phyloP scores from a whole-genome alignment of 2,888 invertebrate species.

The Scaptomyza parva region DNA sequence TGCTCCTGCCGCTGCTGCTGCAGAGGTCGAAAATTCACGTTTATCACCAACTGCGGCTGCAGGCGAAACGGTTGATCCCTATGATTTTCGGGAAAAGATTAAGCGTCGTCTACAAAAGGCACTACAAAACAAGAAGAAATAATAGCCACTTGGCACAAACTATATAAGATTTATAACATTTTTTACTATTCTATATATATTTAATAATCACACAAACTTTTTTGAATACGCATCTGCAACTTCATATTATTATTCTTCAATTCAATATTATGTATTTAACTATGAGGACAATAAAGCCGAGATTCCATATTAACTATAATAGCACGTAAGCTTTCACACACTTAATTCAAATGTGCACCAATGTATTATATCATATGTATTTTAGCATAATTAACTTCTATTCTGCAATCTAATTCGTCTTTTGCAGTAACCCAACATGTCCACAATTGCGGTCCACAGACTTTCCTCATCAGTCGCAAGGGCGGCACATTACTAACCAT shows the following conservation, averaged over 20 bases:
- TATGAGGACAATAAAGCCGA: constrained; percentile 58
- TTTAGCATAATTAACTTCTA: neutral
- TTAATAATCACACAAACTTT: constrained; percentile 28
- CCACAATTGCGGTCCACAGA: constrained; percentile 82
- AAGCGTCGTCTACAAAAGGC: constrained; percentile 83
- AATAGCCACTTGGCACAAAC: constrained; percentile 31
- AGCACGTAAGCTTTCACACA: constrained; percentile 49
- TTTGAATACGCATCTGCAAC: constrained; percentile 18
- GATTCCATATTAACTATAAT: constrained; percentile 37
- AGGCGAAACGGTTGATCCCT: constrained; percentile 57
- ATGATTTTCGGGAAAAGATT: constrained; percentile 83
- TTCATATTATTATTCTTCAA: constrained; percentile 10
- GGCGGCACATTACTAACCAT: constrained; percentile 84
- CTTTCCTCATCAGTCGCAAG: constrained; percentile 84
- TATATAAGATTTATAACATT: constrained; percentile 20
- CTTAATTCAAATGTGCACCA: neutral
- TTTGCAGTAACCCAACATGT: constrained; percentile 81
- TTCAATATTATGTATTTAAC: constrained; percentile 46
- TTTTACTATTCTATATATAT: constrained; percentile 30
- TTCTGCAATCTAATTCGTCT: constrained; percentile 14
- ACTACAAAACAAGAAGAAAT: constrained; percentile 81
- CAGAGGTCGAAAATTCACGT: constrained; percentile 20
- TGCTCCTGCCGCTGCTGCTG: neutral
- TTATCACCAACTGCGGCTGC: constrained; percentile 1
- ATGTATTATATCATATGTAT: neutral